Evolutionary conservation across 35 echinoderm and acorn worm species (phyloP), one percentile per base, ranked within the genome.

Genomic region (Strongylocentrotus purpuratus): DNA sequence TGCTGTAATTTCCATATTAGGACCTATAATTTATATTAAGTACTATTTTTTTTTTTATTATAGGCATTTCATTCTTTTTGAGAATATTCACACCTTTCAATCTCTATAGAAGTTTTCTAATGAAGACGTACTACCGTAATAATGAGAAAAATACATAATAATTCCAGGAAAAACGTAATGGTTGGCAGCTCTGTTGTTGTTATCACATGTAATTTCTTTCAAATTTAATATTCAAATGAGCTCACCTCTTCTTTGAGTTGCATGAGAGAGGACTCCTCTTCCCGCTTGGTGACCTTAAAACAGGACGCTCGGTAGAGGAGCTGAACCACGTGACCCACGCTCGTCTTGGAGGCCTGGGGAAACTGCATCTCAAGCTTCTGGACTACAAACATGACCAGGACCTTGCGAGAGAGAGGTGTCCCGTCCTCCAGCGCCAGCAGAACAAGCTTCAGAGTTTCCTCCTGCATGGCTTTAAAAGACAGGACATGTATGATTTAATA

Each of bases 171-270:
- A n/a, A n/a, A n/a, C n/a, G n/a, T n/a, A n/a, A n/a, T n/a, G n/a
- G n/a, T n/a, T n/a, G n/a, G n/a, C n/a, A n/a, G n/a, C n/a, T n/a
- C n/a, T n/a, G n/a, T n/a, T 41, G 35, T 41, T 41, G 3, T 41
- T 41, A 41, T 41, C 0, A 41, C n/a, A 13, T 52, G 48, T 7
- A 4, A 25, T 28, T 70, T 70, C 22, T 70, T 70, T 28, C 12
- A 20, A 70, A 70, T 70, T 52, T 13, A 0, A 28, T n/a, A 70
- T 70, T 70, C 20, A 28, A 25, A 78, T 31, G 31, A 46, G 55
- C n/a, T 78, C 95, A 99, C 98, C 98, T 99, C 97, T 92, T 99
- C 98, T 70, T 99, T 99, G 25, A 99, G 95, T 86, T 99, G 97
- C 98, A 99, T 99, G 15, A 99, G 92, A 11, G 98, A 99, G 18